phyloP scores from a whole-genome alignment of 2,888 invertebrate genomes.

The Gryllus longicercus region DNA sequence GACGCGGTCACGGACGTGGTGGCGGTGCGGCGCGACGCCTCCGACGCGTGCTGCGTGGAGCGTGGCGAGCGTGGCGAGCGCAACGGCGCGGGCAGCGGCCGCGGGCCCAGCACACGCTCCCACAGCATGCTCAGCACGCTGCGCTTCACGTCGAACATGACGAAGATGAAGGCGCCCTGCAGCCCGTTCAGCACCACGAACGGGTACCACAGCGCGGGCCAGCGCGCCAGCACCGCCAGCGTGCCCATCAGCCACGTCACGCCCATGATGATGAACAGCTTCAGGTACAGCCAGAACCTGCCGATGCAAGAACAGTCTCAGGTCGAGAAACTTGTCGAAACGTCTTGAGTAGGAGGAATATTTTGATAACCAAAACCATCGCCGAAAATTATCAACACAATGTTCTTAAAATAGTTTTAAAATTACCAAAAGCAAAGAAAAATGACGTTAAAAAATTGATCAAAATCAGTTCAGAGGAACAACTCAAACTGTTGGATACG shows the following conservation, averaged over 20 bases:
- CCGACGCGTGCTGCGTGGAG: no score
- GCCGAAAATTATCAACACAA: no score
- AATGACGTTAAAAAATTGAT: no score
- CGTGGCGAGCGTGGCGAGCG: not conserved
- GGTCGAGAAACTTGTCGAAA: no score
- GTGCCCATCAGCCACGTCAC: slow-evolving; percentile 50
- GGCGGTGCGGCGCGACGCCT: no score
- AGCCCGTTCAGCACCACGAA: slow-evolving; percentile 50
- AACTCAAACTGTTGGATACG: no score
- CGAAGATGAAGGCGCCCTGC: slow-evolving; percentile 50
- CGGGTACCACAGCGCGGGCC: slow-evolving; percentile 46
- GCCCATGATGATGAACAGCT: slow-evolving; percentile 49
- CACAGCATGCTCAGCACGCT: slow-evolving; percentile 41
- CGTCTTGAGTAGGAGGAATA: no score
- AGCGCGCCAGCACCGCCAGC: slow-evolving; percentile 44
- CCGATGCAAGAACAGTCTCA: not conserved
- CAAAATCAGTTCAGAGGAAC: no score
- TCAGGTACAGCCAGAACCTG: slow-evolving; percentile 43
- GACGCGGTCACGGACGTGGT: no score
- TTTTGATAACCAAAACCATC: no score
- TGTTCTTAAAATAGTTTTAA: no score
- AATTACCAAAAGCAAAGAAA: no score
- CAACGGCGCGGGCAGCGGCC: not conserved
- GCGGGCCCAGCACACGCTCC: slow-evolving; percentile 32
- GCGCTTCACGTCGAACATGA: slow-evolving; percentile 44